Conservation (phyloP, 1,140 invertebrate genomes). For the Vanessa tameamea region DNA sequence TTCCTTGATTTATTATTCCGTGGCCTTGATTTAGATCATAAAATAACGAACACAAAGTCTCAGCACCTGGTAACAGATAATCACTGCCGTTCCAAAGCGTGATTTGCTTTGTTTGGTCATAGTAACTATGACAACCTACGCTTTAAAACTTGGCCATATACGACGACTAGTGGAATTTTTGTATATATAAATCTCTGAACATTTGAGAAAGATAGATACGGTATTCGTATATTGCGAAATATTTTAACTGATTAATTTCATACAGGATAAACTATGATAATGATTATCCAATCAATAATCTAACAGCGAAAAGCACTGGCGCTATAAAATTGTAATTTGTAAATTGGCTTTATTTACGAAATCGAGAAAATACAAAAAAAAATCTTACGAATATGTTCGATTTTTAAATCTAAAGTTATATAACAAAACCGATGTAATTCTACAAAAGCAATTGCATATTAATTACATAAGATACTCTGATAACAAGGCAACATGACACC, state of each 20-base stretch:
- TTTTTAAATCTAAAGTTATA: not conserved
- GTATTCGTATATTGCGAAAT: too few species aligned
- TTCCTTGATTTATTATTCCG: not conserved
- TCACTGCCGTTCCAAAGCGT: not conserved
- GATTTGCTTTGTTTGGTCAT: conserved; percentile 22
- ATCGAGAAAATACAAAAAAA: too few species aligned
- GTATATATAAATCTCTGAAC: too few species aligned
- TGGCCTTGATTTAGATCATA: not conserved
- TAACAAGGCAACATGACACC: conserved; percentile 2
- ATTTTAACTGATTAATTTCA: too few species aligned
- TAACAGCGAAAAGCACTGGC: too few species aligned
- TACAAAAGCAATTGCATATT: conserved; percentile 12
- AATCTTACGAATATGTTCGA: too few species aligned
- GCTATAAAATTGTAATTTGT: too few species aligned
- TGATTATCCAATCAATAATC: too few species aligned
- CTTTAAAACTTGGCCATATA: not conserved
- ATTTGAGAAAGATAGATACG: too few species aligned
- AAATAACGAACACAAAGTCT: not conserved
- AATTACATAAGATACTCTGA: conserved; percentile 17
- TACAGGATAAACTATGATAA: too few species aligned
- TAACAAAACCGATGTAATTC: not conserved
- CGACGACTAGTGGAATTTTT: too few species aligned
- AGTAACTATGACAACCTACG: conserved; percentile 27
- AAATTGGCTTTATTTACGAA: too few species aligned
- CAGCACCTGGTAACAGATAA: conserved; percentile 1